These are phyloP conservation scores for Tholera decimalis DNA, from an alignment of 2,888 invertebrate genomes.

Conservation along the genomic window DNA sequence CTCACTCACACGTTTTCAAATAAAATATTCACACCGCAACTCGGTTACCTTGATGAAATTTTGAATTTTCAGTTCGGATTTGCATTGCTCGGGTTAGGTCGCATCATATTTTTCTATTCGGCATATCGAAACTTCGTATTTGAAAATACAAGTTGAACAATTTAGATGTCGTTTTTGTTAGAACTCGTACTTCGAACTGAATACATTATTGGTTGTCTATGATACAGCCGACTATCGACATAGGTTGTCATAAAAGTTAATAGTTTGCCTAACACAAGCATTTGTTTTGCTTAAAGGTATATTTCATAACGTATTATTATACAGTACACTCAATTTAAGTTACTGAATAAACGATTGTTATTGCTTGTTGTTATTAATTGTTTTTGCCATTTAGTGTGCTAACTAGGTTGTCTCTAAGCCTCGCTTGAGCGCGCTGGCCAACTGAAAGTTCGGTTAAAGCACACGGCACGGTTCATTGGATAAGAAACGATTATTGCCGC, in stretches of 20 bases:
- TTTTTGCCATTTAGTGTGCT: slow-evolving; percentile 4
- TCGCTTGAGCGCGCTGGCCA: slow-evolving; percentile 29
- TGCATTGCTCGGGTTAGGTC: slow-evolving; percentile 58
- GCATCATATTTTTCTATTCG: slow-evolving; percentile 54
- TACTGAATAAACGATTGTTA: too few relatives aligned
- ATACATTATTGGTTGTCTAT: slow-evolving; percentile 9
- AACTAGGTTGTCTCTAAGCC: slow-evolving; percentile 32
- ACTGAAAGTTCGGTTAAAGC: slow-evolving; percentile 62
- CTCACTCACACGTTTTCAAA: slow-evolving; percentile 61
- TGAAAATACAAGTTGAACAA: slow-evolving; percentile 30
- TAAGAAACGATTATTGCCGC: slow-evolving; percentile 61
- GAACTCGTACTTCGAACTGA: slow-evolving; percentile 12
- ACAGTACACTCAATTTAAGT: too few relatives aligned
- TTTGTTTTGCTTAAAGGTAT: too few relatives aligned
- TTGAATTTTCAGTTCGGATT: slow-evolving; percentile 66
- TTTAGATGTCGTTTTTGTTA: slow-evolving; percentile 16
- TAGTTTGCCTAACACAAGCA: too few relatives aligned
- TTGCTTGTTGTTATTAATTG: too few relatives aligned
- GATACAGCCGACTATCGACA: slow-evolving; percentile 8
- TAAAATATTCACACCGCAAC: slow-evolving; percentile 71
- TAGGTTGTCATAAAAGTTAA: background rate
- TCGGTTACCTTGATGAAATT: slow-evolving; percentile 66
- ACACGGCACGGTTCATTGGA: slow-evolving; percentile 61
- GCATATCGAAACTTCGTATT: slow-evolving; percentile 28
- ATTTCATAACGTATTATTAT: too few relatives aligned